These are phyloP conservation scores for Rhinoderma darwinii DNA, from an alignment of 2,113 vertebrate species.

Conservation along the genomic window DNA sequence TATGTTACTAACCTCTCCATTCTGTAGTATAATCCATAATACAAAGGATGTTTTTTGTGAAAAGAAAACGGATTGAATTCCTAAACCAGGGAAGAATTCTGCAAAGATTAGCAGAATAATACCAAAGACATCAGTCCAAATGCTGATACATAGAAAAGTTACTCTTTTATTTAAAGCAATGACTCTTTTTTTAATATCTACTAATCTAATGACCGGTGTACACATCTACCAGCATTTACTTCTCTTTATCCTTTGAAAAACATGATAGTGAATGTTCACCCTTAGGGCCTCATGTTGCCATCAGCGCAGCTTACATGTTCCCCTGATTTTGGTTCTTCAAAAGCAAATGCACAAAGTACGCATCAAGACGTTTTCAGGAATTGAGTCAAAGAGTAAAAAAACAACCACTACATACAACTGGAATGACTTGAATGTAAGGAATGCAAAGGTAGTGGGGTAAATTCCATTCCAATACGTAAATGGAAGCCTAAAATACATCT, in stretches of 20 bases:
- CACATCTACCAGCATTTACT: not conserved
- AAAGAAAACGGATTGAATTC: not conserved
- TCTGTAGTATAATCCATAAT: not conserved
- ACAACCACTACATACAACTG: not conserved
- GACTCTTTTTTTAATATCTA: not conserved
- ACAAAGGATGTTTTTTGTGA: not conserved
- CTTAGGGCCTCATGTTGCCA: not conserved
- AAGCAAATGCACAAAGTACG: not conserved
- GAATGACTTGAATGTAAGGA: slow-evolving; percentile 46
- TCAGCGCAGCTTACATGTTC: not conserved
- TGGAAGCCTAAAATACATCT: not conserved
- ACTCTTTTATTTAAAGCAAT: not conserved
- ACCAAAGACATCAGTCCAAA: not conserved
- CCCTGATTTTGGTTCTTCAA: not conserved
- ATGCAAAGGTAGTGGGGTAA: slow-evolving; percentile 24
- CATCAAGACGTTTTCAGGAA: not conserved
- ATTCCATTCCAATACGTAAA: slow-evolving; percentile 4
- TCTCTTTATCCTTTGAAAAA: not conserved
- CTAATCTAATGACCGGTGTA: not conserved
- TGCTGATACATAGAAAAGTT: not conserved
- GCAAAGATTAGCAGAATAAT: not conserved
- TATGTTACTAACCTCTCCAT: not conserved
- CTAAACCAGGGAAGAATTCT: not conserved
- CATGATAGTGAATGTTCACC: not conserved
- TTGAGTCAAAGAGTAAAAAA: not conserved